Conservation (phyloP, 2,113 vertebrate genomes). For the Chionomys nivalis region DNA sequence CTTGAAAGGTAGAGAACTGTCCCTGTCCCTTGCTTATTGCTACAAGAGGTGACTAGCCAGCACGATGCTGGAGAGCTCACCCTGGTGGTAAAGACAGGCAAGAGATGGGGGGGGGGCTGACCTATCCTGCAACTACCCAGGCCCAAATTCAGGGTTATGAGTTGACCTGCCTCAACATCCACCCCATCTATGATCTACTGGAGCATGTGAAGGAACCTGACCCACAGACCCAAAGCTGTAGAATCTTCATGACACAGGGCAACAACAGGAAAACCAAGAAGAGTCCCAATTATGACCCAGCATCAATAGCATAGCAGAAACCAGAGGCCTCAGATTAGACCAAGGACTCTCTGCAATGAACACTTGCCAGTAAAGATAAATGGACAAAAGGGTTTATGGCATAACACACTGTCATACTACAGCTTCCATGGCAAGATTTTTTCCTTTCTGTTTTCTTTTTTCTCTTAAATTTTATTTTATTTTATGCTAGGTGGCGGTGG, state of each 20-base stretch:
- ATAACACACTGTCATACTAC: not conserved
- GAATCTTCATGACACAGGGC: not conserved
- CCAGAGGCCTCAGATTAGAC: not conserved
- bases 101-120: not conserved
- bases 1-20: not conserved
- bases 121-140: not conserved
- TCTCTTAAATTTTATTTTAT: not conserved
- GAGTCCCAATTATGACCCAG: not conserved
- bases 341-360: not conserved
- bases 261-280: not conserved
- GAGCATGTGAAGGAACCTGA: not conserved
- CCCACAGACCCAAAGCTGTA: not conserved
- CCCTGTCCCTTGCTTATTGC: not conserved
- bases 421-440: not conserved
- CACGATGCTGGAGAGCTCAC: fast-evolving
- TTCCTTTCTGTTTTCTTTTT: not conserved
- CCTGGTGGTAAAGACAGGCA: not conserved
- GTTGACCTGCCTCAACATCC: not conserved
- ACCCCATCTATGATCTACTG: not conserved
- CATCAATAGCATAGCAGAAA: not conserved
- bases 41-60: not conserved
- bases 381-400: not conserved
- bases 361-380: not conserved
- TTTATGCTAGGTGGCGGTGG: too few relatives aligned
- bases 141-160: not conserved